These are phyloP conservation scores for Physella acuta DNA, from an alignment of 1,140 invertebrate genomes.

Conservation along the genomic window DNA sequence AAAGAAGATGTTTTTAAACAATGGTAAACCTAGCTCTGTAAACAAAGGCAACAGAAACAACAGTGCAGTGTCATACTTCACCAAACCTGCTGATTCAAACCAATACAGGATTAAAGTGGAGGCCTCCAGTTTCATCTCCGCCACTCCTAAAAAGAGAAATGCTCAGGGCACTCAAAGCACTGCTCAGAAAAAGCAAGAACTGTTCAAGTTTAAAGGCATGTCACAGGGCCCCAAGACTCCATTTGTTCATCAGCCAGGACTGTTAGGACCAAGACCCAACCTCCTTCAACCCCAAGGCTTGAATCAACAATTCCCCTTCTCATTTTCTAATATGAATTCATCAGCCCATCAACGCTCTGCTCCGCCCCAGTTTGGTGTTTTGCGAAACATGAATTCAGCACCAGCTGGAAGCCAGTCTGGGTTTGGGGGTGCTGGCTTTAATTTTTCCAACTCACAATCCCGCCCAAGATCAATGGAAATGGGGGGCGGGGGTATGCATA, in stretches of 20 bases:
- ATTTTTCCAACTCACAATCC: neutral
- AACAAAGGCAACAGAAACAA: neutral
- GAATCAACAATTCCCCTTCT: neutral
- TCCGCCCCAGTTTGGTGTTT: neutral
- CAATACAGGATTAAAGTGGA: neutral
- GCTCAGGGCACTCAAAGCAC: constrained; percentile 14
- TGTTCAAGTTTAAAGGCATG: constrained; percentile 14
- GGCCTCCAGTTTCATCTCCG: neutral
- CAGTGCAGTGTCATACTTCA: neutral
- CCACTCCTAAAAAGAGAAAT: constrained; percentile 13
- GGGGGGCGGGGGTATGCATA: too few species aligned
- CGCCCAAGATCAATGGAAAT: neutral
- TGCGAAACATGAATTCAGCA: neutral
- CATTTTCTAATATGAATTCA: neutral
- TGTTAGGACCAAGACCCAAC: constrained; percentile 18
- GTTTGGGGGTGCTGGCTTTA: neutral
- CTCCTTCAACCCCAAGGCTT: neutral
- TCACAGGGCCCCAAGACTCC: neutral
- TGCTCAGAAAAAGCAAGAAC: constrained; percentile 10
- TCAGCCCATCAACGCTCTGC: neutral
- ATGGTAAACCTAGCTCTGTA: too few species aligned
- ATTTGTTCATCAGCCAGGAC: constrained; percentile 6
- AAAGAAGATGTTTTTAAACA: neutral
- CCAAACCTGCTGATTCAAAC: neutral
- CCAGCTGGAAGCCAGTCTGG: neutral